Conservation (phyloP, 2,113 vertebrate genomes). For the Rafetus swinhoei region DNA sequence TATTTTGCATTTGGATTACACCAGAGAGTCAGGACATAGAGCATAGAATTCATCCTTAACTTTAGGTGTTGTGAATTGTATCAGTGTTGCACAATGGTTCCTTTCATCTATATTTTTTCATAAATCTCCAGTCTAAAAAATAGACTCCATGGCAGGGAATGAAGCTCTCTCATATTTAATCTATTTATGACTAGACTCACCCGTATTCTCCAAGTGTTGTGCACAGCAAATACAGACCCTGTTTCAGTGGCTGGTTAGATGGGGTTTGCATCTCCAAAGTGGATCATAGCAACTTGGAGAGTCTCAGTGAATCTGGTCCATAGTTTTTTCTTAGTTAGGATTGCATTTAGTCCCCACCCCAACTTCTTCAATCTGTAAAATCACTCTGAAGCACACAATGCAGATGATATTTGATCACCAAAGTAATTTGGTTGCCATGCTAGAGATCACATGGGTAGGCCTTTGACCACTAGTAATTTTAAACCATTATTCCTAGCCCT, state of each 20-base stretch:
- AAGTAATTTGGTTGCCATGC: background rate
- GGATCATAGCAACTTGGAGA: background rate
- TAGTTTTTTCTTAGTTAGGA: background rate
- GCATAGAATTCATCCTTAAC: background rate
- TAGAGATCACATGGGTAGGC: background rate
- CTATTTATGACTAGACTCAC: background rate
- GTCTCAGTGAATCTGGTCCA: background rate
- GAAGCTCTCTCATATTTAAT: background rate
- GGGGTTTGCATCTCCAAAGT: background rate
- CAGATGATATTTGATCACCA: background rate
- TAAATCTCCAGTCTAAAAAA: background rate
- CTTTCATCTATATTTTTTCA: background rate
- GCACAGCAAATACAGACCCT: background rate
- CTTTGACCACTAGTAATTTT: conserved; percentile 41
- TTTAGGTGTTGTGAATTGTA: background rate
- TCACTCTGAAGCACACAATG: background rate
- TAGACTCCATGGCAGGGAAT: background rate
- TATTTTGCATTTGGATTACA: background rate
- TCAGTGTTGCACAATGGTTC: background rate
- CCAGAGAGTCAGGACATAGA: background rate
- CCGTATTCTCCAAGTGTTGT: background rate
- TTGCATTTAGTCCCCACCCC: background rate
- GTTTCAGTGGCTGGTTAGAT: background rate
- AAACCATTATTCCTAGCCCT: conserved; percentile 34
- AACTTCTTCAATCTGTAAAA: background rate